A percentile compares a stretch with the other conserved stretches of the same genome.
phyloP scores from a whole-genome alignment of 2,113 vertebrate species.

The Willisornis vidua region DNA sequence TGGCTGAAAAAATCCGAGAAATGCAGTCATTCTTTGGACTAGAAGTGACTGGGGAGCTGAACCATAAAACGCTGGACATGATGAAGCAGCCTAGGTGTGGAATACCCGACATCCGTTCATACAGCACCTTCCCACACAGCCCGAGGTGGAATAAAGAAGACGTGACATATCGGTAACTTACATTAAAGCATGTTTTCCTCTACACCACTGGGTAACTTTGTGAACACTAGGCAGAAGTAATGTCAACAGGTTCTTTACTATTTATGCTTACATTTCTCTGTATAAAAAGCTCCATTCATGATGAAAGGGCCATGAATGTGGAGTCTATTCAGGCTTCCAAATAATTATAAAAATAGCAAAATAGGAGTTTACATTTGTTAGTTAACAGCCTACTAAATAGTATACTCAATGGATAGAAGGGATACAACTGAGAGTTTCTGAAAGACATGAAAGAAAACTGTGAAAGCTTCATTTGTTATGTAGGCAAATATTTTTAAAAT shows the following conservation, averaged over 20 bases:
- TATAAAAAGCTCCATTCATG: not conserved
- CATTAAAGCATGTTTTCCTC: not conserved
- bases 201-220: not conserved
- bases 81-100: conserved; percentile 73
- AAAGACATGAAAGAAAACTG: not conserved
- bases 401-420: not conserved
- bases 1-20: conserved; percentile 57
- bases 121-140: conserved; percentile 41
- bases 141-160: conserved; percentile 58
- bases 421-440: not conserved
- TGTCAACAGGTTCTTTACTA: not conserved
- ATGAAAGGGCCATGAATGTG: not conserved
- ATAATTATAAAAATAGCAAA: not conserved
- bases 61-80: conserved; percentile 31
- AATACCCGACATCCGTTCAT: conserved; percentile 54
- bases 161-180: conserved; percentile 66
- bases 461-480: not conserved
- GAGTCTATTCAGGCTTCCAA: not conserved
- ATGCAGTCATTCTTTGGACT: conserved; percentile 73
- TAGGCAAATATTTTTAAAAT: not conserved
- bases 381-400: not conserved
- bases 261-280: not conserved
- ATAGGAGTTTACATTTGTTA: not conserved
- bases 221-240: not conserved
- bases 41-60: conserved; percentile 64